These are phyloP conservation scores for Smithornis capensis DNA, from an alignment of 2,113 vertebrate species.

Conservation along the genomic window DNA sequence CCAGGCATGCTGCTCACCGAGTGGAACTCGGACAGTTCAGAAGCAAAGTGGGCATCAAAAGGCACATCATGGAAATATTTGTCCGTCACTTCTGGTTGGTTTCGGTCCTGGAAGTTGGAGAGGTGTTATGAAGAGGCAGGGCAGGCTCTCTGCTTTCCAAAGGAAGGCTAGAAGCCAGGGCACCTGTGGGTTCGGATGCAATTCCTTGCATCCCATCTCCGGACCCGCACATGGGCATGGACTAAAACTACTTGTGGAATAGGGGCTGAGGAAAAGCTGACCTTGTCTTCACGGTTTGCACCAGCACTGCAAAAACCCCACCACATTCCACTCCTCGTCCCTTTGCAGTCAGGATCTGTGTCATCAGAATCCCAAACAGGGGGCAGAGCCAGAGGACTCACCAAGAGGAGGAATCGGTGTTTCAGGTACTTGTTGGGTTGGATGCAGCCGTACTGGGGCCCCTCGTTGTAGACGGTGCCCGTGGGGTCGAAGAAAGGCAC, in stretches of 20 bases:
- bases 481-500: slow-evolving; percentile 98
- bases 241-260: neutral
- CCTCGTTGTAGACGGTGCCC: slow-evolving; percentile 94
- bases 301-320: neutral
- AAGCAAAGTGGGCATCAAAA: slow-evolving; percentile 91
- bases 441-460: slow-evolving; percentile 96
- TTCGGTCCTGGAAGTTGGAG: slow-evolving; percentile 83
- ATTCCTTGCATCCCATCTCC: too few species aligned
- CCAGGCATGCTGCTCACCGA: slow-evolving; percentile 86
- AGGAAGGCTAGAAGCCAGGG: neutral
- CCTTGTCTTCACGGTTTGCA: neutral
- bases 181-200: too few species aligned
- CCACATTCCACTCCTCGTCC: too few species aligned
- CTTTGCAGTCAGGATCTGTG: neutral
- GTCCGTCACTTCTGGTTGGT: slow-evolving; percentile 90
- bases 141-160: neutral
- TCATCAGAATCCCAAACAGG: rapidly evolving
- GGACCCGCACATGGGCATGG: rapidly evolving
- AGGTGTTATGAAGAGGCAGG: neutral
- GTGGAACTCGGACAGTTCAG: slow-evolving; percentile 84
- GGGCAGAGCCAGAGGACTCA: slow-evolving; percentile 47
- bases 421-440: slow-evolving; percentile 95
- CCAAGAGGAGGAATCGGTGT: slow-evolving; percentile 93
- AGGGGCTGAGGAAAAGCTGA: neutral
- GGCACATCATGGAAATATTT: slow-evolving; percentile 93